A percentile compares a stretch with the other conserved stretches of the same genome.
Evolutionary conservation across 2,797 vertebrate genomes (phyloP).

Genomic region (Crenichthys baileyi): DNA sequence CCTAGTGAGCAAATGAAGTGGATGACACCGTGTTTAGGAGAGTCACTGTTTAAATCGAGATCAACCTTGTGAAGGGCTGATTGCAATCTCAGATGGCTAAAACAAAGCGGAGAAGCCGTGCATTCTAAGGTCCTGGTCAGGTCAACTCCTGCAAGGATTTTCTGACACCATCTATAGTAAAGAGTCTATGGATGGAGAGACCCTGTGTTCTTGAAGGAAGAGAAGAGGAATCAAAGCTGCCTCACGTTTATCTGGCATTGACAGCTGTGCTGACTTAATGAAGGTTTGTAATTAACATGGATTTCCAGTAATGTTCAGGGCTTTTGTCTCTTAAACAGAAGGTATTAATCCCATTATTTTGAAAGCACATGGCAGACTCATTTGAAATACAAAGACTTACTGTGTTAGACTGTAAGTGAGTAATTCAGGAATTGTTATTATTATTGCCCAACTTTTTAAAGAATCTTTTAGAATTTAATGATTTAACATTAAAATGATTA

Average conservation of each 20-base stretch:
- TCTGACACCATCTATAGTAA: conserved; percentile 60
- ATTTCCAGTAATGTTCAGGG: conserved; percentile 85
- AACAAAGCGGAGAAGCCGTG: conserved; percentile 25
- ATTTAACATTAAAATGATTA: conserved; percentile 1
- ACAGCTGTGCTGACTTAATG: conserved; percentile 88
- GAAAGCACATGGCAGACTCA: conserved; percentile 54
- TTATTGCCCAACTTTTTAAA: conserved; percentile 11
- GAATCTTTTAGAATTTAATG: conserved; percentile 13
- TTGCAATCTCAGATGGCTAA: conserved; percentile 37
- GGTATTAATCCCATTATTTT: conserved; percentile 84
- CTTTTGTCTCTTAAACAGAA: conserved; percentile 85
- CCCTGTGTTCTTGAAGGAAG: conserved; percentile 62
- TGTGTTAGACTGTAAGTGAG: conserved; percentile 25
- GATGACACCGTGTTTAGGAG: conserved; percentile 30
- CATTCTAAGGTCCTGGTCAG: conserved; percentile 40
- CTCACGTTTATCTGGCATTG: conserved; percentile 85
- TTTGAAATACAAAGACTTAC: conserved; percentile 41
- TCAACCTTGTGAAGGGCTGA: conserved; percentile 41
- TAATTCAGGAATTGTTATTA: conserved; percentile 24
- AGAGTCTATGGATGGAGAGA: conserved; percentile 59
- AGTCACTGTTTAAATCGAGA: conserved; percentile 32
- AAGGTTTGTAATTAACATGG: conserved; percentile 86
- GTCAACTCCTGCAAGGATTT: conserved; percentile 70
- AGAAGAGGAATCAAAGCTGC: conserved; percentile 76
- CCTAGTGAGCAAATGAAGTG: conserved; percentile 31